Percentiles rank a stretch among this genome's conserved stretches.
These are phyloP conservation scores for Hypothenemus hampei DNA, from an alignment of 1,140 invertebrate species.

Conservation along the genomic window DNA sequence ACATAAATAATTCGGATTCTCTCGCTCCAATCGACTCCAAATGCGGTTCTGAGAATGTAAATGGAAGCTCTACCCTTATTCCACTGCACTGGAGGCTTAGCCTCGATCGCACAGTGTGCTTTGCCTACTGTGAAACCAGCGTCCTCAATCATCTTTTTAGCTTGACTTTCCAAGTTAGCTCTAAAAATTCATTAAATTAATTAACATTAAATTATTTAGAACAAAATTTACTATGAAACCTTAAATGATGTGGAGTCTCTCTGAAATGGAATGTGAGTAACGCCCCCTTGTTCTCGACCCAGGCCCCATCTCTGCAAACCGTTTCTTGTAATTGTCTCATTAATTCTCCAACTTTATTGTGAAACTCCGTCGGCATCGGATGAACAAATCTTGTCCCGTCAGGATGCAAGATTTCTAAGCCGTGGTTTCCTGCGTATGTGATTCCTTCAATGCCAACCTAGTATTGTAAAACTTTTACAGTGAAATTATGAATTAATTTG, in stretches of 20 bases:
- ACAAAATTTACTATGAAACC: conserved; percentile 38
- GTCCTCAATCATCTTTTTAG: conserved; percentile 65
- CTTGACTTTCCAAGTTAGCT: conserved; percentile 45
- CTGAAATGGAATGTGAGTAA: conserved; percentile 84
- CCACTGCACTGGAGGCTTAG: conserved; percentile 84
- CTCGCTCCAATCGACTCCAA: conserved; percentile 87
- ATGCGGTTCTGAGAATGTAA: conserved; percentile 82
- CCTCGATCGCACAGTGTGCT: conserved; percentile 81
- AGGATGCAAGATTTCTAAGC: conserved; percentile 82
- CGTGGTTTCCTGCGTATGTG: conserved; percentile 88
- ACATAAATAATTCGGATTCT: conserved; percentile 85
- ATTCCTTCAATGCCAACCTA: conserved; percentile 81
- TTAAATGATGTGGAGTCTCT: conserved; percentile 65
- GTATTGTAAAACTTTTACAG: neutral
- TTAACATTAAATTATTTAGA: conserved; percentile 26
- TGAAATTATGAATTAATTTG: conserved; percentile 1
- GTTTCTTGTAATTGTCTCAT: conserved; percentile 75
- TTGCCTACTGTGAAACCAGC: conserved; percentile 71
- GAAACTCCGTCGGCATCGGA: conserved; percentile 81
- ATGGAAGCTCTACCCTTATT: conserved; percentile 87
- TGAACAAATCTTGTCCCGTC: conserved; percentile 87
- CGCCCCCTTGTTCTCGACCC: conserved; percentile 89
- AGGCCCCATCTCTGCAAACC: conserved; percentile 78
- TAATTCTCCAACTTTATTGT: conserved; percentile 72
- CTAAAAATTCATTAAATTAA: conserved; percentile 34